Conservation (phyloP, 2,888 invertebrate genomes). For the Ametastegia equiseti region DNA sequence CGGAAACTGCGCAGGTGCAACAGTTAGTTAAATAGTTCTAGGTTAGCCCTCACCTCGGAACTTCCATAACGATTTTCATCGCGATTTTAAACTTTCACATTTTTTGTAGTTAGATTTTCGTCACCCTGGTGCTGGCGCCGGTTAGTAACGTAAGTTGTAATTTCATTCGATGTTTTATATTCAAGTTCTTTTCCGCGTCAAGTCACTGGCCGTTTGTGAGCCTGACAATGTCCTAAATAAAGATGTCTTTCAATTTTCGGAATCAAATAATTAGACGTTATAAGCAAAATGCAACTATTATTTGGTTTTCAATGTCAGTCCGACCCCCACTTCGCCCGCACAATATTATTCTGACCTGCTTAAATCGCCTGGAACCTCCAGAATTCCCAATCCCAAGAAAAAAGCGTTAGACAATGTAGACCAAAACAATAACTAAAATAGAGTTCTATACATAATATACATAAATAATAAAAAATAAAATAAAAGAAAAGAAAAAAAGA, state of each 20-base stretch:
- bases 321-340: neutral
- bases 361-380: conserved; percentile 27
- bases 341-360: conserved; percentile 42
- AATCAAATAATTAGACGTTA: neutral
- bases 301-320: neutral
- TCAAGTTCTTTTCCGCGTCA: neutral
- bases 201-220: neutral
- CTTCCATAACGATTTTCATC: neutral
- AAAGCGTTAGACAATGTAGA: conserved; percentile 47
- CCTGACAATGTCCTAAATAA: neutral
- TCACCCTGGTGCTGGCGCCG: conserved; percentile 20
- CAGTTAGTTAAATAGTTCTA: neutral
- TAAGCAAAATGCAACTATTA: neutral
- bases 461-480: neutral
- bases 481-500: neutral
- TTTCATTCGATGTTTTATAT: neutral
- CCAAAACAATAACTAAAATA: conserved; percentile 45
- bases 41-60: conserved; percentile 5
- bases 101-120: neutral
- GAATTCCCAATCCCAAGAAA: conserved; percentile 23
- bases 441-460: conserved; percentile 29
- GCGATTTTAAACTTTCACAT: neutral
- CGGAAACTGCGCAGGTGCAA: neutral
- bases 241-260: neutral
- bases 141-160: neutral